A percentile compares a stretch with the other conserved stretches of the same genome.
Evolutionary conservation across 2,797 vertebrate species (phyloP).

Genomic region (Enteromius viviparus): DNA sequence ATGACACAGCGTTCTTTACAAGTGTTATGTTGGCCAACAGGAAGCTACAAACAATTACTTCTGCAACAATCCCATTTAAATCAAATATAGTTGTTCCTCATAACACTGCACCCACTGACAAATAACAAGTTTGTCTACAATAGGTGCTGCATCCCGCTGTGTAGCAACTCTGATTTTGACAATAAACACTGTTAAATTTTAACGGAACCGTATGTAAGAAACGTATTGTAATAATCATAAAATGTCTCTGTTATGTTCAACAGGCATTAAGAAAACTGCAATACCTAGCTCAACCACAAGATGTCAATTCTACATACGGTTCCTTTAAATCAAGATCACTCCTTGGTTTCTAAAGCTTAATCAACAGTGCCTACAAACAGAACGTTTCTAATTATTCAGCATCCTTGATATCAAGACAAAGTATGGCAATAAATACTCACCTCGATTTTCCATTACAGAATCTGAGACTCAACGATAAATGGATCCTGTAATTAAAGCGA

Average conservation of each 20-base stretch:
- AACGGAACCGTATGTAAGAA: too few relatives aligned
- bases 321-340: not conserved
- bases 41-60: slow-evolving; percentile 19
- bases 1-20: not conserved
- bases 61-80: not conserved
- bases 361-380: not conserved
- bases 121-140: not conserved
- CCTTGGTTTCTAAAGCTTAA: not conserved
- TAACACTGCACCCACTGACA: not conserved
- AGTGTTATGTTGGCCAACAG: not conserved
- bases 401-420: slow-evolving; percentile 16
- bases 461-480: slow-evolving; percentile 72
- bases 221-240: too few relatives aligned
- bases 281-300: too few relatives aligned
- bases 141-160: not conserved
- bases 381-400: slow-evolving; percentile 18
- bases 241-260: too few relatives aligned
- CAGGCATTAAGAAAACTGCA: too few relatives aligned
- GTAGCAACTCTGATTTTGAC: not conserved
- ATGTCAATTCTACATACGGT: too few relatives aligned
- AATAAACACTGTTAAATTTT: not conserved
- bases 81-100: slow-evolving; percentile 2
- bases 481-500: slow-evolving; percentile 72
- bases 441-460: slow-evolving; percentile 86
- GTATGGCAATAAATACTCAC: slow-evolving; percentile 71